A percentile compares a stretch with the other conserved stretches of the same genome.
phyloP scores from a whole-genome alignment of 1,140 invertebrate species.

The Formica exsecta region DNA sequence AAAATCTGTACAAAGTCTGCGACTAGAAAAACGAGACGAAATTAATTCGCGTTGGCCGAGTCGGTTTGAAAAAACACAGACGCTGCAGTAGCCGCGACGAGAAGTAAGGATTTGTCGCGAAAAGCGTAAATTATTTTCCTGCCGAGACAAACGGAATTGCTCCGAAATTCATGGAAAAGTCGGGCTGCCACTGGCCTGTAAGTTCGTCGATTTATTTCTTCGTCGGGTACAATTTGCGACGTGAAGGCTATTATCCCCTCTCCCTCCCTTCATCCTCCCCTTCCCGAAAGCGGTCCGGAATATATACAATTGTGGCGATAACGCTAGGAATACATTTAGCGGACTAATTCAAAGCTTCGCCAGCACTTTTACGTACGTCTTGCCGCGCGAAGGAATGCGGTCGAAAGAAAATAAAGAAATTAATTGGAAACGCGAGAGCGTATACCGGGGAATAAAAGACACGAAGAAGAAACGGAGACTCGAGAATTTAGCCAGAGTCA shows the following conservation, averaged over 20 bases:
- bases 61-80: constrained; percentile 48
- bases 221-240: constrained; percentile 32
- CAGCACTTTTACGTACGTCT: background rate
- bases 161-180: constrained; percentile 36
- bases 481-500: constrained; percentile 63
- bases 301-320: constrained; percentile 39
- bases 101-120: constrained; percentile 31
- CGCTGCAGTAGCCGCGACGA: background rate
- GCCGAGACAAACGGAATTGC: constrained; percentile 30
- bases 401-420: constrained; percentile 65
- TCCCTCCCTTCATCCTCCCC: too few relatives aligned
- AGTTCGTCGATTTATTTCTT: constrained; percentile 55
- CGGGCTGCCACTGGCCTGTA: constrained; percentile 13
- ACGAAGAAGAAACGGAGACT: constrained; percentile 47
- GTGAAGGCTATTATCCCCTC: constrained; percentile 32
- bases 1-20: constrained; percentile 40
- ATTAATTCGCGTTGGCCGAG: constrained; percentile 43
- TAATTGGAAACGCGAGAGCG: constrained; percentile 67
- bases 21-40: constrained; percentile 29
- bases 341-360: constrained; percentile 37
- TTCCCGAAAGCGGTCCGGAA: background rate
- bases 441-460: background rate
- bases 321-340: constrained; percentile 56
- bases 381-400: constrained; percentile 38
- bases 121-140: constrained; percentile 52